These are phyloP conservation scores for Harmothoe impar DNA, from an alignment of 2,888 invertebrate species.

Conservation along the genomic window DNA sequence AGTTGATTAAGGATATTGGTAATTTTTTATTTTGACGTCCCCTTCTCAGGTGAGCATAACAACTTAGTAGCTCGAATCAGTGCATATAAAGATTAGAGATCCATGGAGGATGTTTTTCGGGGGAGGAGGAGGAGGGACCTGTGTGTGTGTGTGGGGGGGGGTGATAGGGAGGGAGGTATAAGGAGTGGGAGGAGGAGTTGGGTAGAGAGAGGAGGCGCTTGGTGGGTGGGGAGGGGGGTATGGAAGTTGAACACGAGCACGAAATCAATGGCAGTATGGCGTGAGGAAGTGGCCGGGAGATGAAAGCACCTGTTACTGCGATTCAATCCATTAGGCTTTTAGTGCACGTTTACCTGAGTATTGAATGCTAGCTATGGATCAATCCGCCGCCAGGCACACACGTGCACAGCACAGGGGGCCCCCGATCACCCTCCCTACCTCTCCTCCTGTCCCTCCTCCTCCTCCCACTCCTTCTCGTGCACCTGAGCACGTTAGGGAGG, in stretches of 20 bases:
- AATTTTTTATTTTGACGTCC: too few relatives aligned
- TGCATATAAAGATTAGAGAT: too few relatives aligned
- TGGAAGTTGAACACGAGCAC: constrained; percentile 46
- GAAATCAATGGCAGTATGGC: constrained; percentile 57
- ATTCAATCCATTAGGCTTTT: constrained; percentile 57
- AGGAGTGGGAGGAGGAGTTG: not conserved
- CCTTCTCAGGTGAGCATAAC: too few relatives aligned
- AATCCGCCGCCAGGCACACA: constrained; percentile 37
- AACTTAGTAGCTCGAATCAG: too few relatives aligned
- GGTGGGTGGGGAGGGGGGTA: not conserved
- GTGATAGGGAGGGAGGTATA: not conserved
- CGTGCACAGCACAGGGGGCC: not conserved
- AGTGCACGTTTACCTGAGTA: constrained; percentile 55
- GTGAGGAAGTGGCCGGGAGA: constrained; percentile 55
- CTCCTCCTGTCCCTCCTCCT: not conserved
- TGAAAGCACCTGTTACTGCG: constrained; percentile 58
- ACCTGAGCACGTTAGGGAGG: not conserved
- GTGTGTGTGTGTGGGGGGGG: not conserved
- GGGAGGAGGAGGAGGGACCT: too few relatives aligned
- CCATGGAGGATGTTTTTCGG: too few relatives aligned
- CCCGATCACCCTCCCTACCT: constrained; percentile 29
- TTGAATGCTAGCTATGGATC: constrained; percentile 40
- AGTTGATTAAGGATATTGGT: too few relatives aligned
- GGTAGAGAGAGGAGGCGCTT: not conserved
- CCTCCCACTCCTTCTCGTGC: not conserved